Evolutionary conservation across 2,113 vertebrate species (phyloP), one percentile per base, ranked within the genome.

Genomic region (Pelodiscus sinensis): DNA sequence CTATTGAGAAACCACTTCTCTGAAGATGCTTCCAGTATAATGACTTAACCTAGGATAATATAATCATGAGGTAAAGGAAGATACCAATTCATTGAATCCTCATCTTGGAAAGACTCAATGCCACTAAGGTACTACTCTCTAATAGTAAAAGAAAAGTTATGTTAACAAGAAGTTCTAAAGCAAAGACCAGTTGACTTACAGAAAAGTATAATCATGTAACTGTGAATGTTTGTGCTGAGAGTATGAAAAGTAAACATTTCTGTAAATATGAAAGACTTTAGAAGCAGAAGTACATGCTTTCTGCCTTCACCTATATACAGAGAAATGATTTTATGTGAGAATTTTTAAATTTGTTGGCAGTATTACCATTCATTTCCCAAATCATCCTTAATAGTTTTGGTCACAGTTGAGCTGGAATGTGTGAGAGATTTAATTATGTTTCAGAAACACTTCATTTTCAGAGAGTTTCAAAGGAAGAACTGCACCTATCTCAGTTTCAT

Each of bases 361-460:
- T 73, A 58, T 83, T 96, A 90, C 31, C 3, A 81, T 62, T 90
- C 29, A 71, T 4, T n/a, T 2, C 50, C 83, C 75, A 82, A 92
- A 91, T 52, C 78, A 88, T 24, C 27, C 5, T 92, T 89, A 92
- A 83, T 94, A 80, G 27, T 55, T 95, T 84, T 58, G 84, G 86
- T 79, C 35, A 97, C 86, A 84, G 50, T 18, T 85, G 54, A 87
- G 11, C 73, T 87, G n/a, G 78, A 80, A 3, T 31, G 2, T 58
- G 55, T n/a, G 84, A 8, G n/a, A 25, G 6, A 2, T 82, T 89
- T 95, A 94, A 88, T 89, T 87, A 75, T 5, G 4, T 92, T 94
- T 92, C 44, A 4, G 60, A 6, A 86, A 85, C 29, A 77, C 35
- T 93, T 93, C 38, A 79, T 14, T 90, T 96, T 91, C 29, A 81